Evolutionary conservation across 2,797 vertebrate species (phyloP), one percentile per base, ranked within the genome.

Genomic region (Novumbra hubbsi): DNA sequence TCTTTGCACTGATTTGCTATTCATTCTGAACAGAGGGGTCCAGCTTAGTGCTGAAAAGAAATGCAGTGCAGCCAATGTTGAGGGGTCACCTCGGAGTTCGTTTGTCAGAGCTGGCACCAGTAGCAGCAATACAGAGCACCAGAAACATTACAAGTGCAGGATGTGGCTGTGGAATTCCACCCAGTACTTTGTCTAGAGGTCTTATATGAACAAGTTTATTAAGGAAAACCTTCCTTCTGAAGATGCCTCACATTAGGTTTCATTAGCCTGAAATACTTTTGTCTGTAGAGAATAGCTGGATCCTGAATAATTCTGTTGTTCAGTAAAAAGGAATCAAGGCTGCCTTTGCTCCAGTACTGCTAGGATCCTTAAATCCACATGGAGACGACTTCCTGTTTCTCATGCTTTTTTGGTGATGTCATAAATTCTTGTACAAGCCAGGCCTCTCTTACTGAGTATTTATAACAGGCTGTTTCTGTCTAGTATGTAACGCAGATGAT

Each of bases 371-470:
- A 81, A 78, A 75, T 85, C 84, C 82, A 81, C 84, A 84, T 87
- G 82, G 84, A 90, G 91, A 90, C 90, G 89, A 81, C 89, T 91
- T 93, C 88, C 91, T 92, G 90, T 89, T 90, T 88, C 84, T 89
- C 88, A 90, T 93, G 85, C 86, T 91, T 90, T 84, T 52, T 73
- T 73, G 65, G 72, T 93, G 91, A 93, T 92, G 90, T 92, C 92
- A 92, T 92, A 78, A 83, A 80, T 88, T 87, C 86, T 90, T 90
- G 87, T 87, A 87, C 87, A 88, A 89, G 86, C 83, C 81, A 38
- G 34, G 34, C 34, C 34, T 82, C 79, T 68, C 74, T 81, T 77
- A 81, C 66, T 86, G 69, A 83, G 84, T 87, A 78, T 83, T 86
- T 90, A 81, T 82, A 87, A 89, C 77, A 71, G 79, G 73, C 89